Percentiles rank a stretch among this genome's conserved stretches.
Conservation (phyloP, 2,113 vertebrate genomes). For the Anoura caudifer region DNA sequence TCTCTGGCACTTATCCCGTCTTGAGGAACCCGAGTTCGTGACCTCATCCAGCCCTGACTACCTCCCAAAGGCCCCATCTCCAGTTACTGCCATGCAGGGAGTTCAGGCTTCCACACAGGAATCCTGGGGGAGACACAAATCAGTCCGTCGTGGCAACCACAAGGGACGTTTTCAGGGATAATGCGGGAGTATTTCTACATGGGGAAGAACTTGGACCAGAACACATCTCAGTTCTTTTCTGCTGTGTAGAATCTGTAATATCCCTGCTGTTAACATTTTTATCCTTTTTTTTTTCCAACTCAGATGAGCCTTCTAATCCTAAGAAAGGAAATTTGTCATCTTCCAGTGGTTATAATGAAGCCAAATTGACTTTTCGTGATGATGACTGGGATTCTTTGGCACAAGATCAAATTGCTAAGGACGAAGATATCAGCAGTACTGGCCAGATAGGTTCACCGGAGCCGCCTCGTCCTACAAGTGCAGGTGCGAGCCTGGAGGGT, state of each 20-base stretch:
- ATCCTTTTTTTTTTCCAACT: slow-evolving; percentile 21
- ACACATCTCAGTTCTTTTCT: not conserved
- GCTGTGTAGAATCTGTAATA: not conserved
- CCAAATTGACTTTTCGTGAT: not conserved
- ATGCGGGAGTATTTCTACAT: not conserved
- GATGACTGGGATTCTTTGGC: not conserved
- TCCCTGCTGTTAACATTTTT: slow-evolving; percentile 12
- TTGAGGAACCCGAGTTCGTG: not conserved
- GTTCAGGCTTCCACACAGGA: not conserved
- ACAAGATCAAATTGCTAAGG: slow-evolving; percentile 23
- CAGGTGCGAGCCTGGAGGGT: not conserved
- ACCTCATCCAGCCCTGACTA: not conserved
- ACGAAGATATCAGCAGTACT: not conserved
- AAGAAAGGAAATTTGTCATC: slow-evolving; percentile 10
- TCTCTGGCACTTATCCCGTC: not conserved
- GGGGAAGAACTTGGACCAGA: not conserved
- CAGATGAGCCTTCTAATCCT: slow-evolving; percentile 45
- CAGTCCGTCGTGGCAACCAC: not conserved
- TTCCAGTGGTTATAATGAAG: slow-evolving; percentile 16
- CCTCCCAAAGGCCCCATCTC: not conserved
- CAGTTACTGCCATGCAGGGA: not conserved
- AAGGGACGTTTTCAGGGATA: not conserved
- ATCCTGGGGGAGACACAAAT: not conserved
- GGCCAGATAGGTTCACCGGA: not conserved
- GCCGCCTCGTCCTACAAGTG: not conserved